These are phyloP conservation scores for Schizotus pectinicornis DNA, from an alignment of 2,888 invertebrate genomes.

Conservation along the genomic window DNA sequence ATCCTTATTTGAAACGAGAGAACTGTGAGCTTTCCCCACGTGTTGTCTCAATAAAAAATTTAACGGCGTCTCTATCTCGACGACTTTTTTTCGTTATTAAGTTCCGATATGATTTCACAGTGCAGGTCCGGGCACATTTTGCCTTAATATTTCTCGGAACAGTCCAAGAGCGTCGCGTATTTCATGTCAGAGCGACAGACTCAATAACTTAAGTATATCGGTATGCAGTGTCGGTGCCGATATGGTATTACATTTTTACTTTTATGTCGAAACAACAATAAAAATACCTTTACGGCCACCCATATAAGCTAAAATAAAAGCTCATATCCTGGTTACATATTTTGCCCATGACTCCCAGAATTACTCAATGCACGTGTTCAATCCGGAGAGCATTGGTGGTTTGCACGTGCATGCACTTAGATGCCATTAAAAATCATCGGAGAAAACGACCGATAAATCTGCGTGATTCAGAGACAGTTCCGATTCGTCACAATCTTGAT, in stretches of 20 bases:
- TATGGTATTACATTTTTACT: constrained; percentile 43
- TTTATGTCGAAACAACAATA: constrained; percentile 46
- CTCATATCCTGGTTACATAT: constrained; percentile 41
- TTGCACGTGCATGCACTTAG: constrained; percentile 23
- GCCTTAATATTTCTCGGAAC: constrained; percentile 30
- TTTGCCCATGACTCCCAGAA: constrained; percentile 41
- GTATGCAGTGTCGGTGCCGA: constrained; percentile 39
- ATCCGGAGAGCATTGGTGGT: constrained; percentile 15
- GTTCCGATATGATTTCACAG: constrained; percentile 4
- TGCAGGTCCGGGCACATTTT: constrained; percentile 12
- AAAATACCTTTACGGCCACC: constrained; percentile 42
- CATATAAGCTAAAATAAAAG: constrained; percentile 42
- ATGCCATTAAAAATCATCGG: constrained; percentile 8
- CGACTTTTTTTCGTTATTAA: neutral
- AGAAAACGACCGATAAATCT: constrained; percentile 14
- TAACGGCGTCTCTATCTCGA: neutral
- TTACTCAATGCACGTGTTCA: constrained; percentile 31
- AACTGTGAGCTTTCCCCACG: neutral
- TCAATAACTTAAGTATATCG: constrained; percentile 38
- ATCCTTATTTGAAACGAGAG: neutral
- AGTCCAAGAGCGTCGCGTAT: constrained; percentile 22
- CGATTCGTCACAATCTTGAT: constrained; percentile 4
- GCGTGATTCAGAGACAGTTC: constrained; percentile 12
- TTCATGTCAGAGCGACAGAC: constrained; percentile 26
- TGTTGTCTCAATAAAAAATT: neutral